Conservation (phyloP, 2,113 vertebrate genomes). For the Anhinga rufa region DNA sequence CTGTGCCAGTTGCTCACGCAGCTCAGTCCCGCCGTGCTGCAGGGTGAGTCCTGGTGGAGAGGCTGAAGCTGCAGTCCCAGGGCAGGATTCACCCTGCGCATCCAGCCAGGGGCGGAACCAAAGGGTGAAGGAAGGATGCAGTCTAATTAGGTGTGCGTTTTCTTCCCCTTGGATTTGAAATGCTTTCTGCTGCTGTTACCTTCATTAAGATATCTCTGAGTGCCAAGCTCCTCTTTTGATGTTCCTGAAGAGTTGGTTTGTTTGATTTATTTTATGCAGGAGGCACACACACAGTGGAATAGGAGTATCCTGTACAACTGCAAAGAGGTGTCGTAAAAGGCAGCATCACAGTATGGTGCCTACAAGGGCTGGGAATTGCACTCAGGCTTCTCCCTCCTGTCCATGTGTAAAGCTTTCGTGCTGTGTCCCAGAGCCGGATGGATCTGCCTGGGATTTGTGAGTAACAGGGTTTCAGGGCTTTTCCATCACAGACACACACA, state of each 20-base stretch:
- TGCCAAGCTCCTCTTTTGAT: background rate
- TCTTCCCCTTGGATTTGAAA: background rate
- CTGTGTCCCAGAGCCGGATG: background rate
- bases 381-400: background rate
- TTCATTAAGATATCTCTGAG: background rate
- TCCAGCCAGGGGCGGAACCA: background rate
- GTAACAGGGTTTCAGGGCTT: background rate
- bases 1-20: background rate
- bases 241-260: background rate
- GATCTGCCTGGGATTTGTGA: background rate
- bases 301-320: background rate
- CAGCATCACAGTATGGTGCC: background rate
- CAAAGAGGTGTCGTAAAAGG: background rate
- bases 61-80: background rate
- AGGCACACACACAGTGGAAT: background rate
- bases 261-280: background rate
- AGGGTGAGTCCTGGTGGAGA: background rate
- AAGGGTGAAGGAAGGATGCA: background rate
- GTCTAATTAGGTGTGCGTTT: background rate
- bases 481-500: background rate
- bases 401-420: background rate
- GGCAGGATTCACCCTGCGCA: background rate
- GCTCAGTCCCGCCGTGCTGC: background rate
- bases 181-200: slow-evolving; percentile 13
- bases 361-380: background rate